These are phyloP conservation scores for Ochotona princeps DNA, from an alignment of 2,113 vertebrate genomes.

Conservation along the genomic window DNA sequence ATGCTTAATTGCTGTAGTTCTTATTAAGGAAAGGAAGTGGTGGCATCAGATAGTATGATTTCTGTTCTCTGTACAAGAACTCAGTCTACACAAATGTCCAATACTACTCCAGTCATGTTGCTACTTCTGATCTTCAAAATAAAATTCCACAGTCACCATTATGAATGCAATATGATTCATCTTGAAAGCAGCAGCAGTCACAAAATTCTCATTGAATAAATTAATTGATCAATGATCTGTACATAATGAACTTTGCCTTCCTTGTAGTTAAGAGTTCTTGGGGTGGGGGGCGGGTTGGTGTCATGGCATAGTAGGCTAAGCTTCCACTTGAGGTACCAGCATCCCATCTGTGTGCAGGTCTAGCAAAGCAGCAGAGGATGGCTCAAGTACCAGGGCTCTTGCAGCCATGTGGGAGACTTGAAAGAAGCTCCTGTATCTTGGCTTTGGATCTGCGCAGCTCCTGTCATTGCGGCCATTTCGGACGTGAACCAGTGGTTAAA, in stretches of 20 bases:
- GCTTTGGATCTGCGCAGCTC: too few species aligned
- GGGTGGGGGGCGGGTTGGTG: too few species aligned
- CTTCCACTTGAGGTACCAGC: too few species aligned
- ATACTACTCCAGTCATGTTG: neutral
- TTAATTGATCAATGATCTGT: neutral
- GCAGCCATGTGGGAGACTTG: too few species aligned
- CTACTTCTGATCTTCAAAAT: neutral
- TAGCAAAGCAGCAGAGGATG: too few species aligned
- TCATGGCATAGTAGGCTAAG: too few species aligned
- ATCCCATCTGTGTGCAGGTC: too few species aligned
- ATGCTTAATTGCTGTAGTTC: neutral
- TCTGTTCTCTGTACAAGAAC: neutral
- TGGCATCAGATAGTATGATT: neutral
- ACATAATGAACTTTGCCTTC: neutral
- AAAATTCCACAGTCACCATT: neutral
- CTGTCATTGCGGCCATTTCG: too few species aligned
- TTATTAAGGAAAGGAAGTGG: neutral
- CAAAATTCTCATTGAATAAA: constrained; percentile 34
- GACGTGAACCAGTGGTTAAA: too few species aligned
- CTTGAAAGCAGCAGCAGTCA: neutral
- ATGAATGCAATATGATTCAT: neutral
- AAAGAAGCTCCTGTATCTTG: too few species aligned
- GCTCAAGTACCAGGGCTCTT: too few species aligned
- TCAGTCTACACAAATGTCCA: neutral
- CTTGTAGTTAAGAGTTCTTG: constrained; percentile 30